Percentiles rank a stretch among this genome's conserved stretches.
These are phyloP conservation scores for Melieria picta DNA, from an alignment of 2,888 invertebrate species.

Conservation along the genomic window DNA sequence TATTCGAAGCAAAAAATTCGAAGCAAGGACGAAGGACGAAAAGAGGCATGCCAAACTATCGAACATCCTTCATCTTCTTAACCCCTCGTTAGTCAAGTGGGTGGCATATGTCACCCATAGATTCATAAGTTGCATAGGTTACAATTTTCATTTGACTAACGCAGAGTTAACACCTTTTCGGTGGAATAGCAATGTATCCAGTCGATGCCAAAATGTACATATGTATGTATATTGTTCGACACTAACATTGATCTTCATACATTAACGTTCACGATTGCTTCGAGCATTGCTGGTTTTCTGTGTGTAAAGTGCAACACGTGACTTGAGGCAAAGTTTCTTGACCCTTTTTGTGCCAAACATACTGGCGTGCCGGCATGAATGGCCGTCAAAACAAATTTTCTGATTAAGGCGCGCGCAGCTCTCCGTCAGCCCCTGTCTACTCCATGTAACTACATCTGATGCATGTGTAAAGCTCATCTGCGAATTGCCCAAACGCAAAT, in stretches of 20 bases:
- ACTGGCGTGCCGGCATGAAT: background rate
- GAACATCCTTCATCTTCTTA: background rate
- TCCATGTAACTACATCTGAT: constrained; percentile 6
- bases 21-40: background rate
- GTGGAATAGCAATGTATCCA: background rate
- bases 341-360: constrained; percentile 24
- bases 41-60: background rate
- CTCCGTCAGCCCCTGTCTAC: background rate
- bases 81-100: no score
- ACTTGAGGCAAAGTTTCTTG: constrained; percentile 26
- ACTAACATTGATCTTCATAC: background rate
- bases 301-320: constrained; percentile 16
- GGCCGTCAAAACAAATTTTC: background rate
- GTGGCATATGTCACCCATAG: no score
- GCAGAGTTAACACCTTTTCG: background rate
- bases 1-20: background rate
- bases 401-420: background rate
- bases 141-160: no score
- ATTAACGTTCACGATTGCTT: constrained; percentile 8
- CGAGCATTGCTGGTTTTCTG: background rate
- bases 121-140: no score
- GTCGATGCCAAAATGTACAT: background rate
- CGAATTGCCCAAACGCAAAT: constrained; percentile 5
- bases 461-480: constrained; percentile 2
- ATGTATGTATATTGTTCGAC: background rate